Conservation (phyloP, 2,888 invertebrate genomes). For the Caenorhabditis parvicauda region DNA sequence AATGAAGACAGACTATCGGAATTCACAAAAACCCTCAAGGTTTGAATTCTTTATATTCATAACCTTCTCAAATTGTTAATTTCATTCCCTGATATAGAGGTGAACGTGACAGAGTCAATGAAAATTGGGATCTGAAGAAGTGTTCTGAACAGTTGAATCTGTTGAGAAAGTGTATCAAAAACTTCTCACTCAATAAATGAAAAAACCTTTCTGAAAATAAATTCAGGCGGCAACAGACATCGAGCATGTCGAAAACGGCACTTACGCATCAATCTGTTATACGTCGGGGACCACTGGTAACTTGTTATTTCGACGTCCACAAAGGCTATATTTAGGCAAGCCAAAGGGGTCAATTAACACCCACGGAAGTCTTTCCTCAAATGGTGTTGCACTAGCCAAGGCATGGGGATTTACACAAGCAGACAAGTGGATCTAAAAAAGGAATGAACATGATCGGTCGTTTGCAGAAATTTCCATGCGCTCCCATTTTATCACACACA, state of each 20-base stretch:
- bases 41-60: no score
- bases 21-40: no score
- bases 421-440: constrained; percentile 24
- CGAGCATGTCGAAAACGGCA: constrained; percentile 44
- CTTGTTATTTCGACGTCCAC: no score
- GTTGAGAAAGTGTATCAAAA: no score
- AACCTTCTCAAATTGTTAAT: no score
- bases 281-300: constrained; percentile 62
- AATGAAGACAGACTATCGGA: constrained; percentile 15
- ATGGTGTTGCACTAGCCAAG: constrained; percentile 47
- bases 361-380: constrained; percentile 50
- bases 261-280: constrained; percentile 58
- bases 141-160: no score
- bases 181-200: no score
- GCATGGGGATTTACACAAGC: constrained; percentile 50
- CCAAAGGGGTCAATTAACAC: constrained; percentile 62
- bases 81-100: no score
- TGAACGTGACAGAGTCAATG: neutral
- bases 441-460: no score
- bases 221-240: constrained; percentile 34
- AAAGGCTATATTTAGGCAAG: no score
- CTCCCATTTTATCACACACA: constrained; percentile 62
- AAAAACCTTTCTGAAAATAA: neutral
- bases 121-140: no score
- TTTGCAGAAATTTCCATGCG: constrained; percentile 48